A percentile compares a stretch with the other conserved stretches of the same genome.
Evolutionary conservation across 2,888 invertebrate genomes (phyloP).

Genomic region (Sminthurinus aureus): DNA sequence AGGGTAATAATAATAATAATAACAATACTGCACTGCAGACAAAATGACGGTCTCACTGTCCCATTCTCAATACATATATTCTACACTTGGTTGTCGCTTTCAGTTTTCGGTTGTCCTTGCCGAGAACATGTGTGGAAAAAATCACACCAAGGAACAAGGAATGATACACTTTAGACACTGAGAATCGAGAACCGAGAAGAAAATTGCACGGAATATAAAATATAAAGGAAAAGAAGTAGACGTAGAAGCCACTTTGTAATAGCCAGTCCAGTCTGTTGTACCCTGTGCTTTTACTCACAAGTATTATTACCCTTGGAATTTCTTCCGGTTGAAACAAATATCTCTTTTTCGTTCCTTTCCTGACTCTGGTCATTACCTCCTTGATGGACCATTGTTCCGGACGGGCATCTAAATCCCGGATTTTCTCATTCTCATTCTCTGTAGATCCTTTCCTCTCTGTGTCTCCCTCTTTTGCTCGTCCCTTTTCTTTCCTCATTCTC

Average conservation of each 20-base stretch:
- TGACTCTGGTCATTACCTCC: conserved; percentile 49
- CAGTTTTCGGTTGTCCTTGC: too few species aligned
- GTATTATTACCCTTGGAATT: conserved; percentile 20
- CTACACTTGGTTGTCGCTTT: too few species aligned
- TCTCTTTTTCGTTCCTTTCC: conserved; percentile 17
- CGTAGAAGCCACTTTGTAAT: neutral
- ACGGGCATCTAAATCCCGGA: conserved; percentile 37
- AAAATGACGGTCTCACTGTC: neutral
- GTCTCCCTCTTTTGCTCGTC: conserved; percentile 14
- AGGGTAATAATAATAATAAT: too few species aligned
- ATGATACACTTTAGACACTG: too few species aligned
- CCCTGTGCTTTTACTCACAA: neutral
- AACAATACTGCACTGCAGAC: conserved; percentile 5
- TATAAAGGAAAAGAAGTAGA: neutral
- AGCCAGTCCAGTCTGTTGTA: neutral
- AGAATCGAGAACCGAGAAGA: neutral
- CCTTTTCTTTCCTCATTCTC: conserved; percentile 5
- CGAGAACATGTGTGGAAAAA: too few species aligned
- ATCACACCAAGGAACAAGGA: too few species aligned
- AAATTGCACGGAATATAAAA: neutral
- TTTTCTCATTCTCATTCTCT: conserved; percentile 21
- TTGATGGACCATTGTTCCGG: conserved; percentile 51
- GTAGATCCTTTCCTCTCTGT: conserved; percentile 17
- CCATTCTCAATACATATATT: neutral
- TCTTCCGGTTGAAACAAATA: conserved; percentile 44